Base-by-base conservation (phyloP, 2,888 invertebrate species). In the Agonopterix heracliana region DNA sequence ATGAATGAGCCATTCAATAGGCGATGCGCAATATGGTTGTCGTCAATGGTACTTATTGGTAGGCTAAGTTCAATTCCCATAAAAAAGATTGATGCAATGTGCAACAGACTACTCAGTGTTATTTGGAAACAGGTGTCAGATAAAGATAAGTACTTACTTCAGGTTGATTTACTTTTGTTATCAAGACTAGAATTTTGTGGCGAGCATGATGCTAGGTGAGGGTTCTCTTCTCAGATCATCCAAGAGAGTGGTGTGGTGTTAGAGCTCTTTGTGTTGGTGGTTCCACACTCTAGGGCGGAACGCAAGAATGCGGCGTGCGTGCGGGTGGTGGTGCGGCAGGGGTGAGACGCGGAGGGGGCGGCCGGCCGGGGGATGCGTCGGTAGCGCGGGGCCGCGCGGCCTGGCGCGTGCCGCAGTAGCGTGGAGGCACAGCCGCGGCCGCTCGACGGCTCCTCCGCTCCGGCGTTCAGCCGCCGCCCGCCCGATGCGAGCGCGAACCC, bases 231-330 rank as follows among this genome's bases (percentile, higher is more conserved):
- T 26, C 26, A 26, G 26, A 7, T 7, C 5, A 3, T 26, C 26
- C 26, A 26, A 26, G 26, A 26, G 7, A 26, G 26, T 26, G 26
- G 26, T 26, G 26, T 26, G 13, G 41, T 41, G 41, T 41, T 41
- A 41, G 26, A 38, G 41, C 9, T 41, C 41, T 41, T 41, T 41
- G 41, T 41, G 41, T 12, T 11, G 13, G 3, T 41, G 41, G n/a
- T 41, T 38, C 41, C 13, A 41, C 5, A 12, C 34, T 13, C 8
- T 46, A 11, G 71, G 71, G 71, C 65, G 66, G 68, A 76, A 76
- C 71, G 81, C 78, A 82, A 79, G 82, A 81, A 83, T 85, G 84
- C 83, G 85, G 83, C 80, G 84, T 84, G 86, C 85, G 86, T 84
- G 85, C 77, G 79, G 81, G 68, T 61, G 69, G 65, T 55, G 72